Evolutionary conservation across 2,113 vertebrate genomes (phyloP).

Genomic region (Colinus virginianus): DNA sequence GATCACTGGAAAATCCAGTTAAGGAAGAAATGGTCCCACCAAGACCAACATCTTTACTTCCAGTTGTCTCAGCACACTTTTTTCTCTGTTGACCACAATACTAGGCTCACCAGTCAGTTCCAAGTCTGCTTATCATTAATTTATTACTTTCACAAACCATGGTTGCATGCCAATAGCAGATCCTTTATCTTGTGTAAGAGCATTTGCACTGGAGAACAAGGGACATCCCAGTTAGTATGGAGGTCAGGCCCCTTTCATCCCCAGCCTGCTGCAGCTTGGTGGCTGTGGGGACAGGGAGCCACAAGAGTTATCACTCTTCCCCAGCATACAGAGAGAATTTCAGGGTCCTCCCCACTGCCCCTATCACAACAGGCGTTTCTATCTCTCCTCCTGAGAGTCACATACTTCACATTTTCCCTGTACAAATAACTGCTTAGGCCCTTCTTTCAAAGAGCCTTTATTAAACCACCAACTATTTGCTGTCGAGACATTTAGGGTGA

Average conservation of each 20-base stretch:
- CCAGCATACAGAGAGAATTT: background rate
- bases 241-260: slow-evolving; percentile 35
- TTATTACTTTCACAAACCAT: background rate
- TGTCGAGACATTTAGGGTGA: slow-evolving; percentile 86
- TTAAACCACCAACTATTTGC: slow-evolving; percentile 86
- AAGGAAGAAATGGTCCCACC: background rate
- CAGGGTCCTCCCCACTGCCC: background rate
- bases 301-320: background rate
- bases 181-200: background rate
- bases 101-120: background rate
- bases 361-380: slow-evolving; percentile 56
- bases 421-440: slow-evolving; percentile 68
- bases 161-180: background rate
- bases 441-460: slow-evolving; percentile 82
- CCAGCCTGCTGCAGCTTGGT: slow-evolving; percentile 15
- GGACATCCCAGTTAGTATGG: slow-evolving; percentile 24
- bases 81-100: background rate
- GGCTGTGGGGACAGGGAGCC: background rate
- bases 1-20: background rate
- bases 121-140: background rate
- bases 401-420: slow-evolving; percentile 70
- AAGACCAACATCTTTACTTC: background rate
- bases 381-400: slow-evolving; percentile 42
- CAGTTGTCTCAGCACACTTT: background rate
- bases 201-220: background rate